A percentile compares a stretch with the other conserved stretches of the same genome.
phyloP scores from a whole-genome alignment of 2,888 invertebrate genomes.

The Pristionchus mayeri region DNA sequence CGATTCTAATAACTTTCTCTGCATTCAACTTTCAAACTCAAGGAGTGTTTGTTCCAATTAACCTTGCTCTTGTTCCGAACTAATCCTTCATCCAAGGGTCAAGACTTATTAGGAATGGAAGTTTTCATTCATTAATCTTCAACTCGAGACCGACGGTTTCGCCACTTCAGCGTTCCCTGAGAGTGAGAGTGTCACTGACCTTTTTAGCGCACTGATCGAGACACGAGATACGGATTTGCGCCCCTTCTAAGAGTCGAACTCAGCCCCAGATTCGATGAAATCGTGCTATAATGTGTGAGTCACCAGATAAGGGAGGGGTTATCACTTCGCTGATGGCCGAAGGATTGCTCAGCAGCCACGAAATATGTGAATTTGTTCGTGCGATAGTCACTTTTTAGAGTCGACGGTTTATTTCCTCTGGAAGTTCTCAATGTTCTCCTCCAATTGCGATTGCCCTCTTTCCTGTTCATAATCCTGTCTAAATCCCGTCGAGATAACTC shows the following conservation, averaged over 20 bases:
- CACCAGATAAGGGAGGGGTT: background rate
- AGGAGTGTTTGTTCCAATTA: constrained; percentile 37
- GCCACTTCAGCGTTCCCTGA: background rate
- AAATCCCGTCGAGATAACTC: background rate
- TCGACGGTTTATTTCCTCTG: too few relatives aligned
- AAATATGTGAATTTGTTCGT: background rate
- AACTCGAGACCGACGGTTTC: background rate
- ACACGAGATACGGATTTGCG: background rate
- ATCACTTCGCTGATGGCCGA: background rate
- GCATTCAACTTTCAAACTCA: background rate
- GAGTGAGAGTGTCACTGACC: constrained; percentile 6
- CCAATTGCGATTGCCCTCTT: background rate
- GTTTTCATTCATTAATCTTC: constrained; percentile 3
- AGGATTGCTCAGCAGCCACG: background rate
- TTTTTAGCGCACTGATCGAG: background rate
- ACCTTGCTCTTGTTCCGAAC: constrained; percentile 18
- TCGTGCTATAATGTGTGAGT: background rate
- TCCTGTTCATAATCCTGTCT: constrained; percentile 23
- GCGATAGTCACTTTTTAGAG: background rate
- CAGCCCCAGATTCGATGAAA: background rate
- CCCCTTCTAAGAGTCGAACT: background rate
- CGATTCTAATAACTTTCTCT: background rate
- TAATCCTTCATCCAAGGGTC: background rate
- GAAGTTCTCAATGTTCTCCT: background rate
- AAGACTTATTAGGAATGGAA: background rate